Evolutionary conservation across 2,113 vertebrate genomes (phyloP), one percentile per base, ranked within the genome.

Genomic region (Camelus dromedarius): DNA sequence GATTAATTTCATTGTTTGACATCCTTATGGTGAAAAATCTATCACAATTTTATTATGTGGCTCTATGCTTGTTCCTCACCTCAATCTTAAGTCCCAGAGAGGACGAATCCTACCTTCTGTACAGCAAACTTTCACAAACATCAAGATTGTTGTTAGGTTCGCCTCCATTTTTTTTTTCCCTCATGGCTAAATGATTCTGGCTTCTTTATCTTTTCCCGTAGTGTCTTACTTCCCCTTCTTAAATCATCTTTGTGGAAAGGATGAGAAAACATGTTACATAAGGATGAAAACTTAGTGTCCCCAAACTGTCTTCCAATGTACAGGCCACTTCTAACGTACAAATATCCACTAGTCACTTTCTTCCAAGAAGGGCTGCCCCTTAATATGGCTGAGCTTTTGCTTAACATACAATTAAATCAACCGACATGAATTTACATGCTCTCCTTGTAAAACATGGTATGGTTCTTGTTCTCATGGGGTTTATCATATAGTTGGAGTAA

Each of bases 171-270:
- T 86, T 26, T 26, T 38, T 50, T 22, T 26, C n/a, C 54, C 85
- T 69, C 50, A 77, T 1, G n/a, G 35, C 13, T 62, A 84, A 96
- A 73, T 88, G n/a, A 64, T 38, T 94, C 60, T 70, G 56, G 24
- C 3, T 93, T 72, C 88, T 70, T 92, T 58, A 81, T 60, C n/a
- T 69, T 94, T 93, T 86, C 52, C 87, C 35, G 66, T 42, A 13
- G 70, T 18, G 28, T 90, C 67, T 91, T 96, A 82, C 79, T 95
- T 96, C 75, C 69, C n/a, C 80, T 93, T 95, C 87, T 93, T 91
- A 86, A 91, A 89, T 95, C 72, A 93, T 82, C 60, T 89, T 60
- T 81, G 32, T 86, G 86, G 79, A 92, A 95, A 93, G 46, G 35
- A 93, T 91, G 69, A 87, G 82, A 89, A 91, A 80, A 52, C 75